Evolutionary conservation across 2,888 invertebrate species (phyloP).

Genomic region (Xanthorhoe spadicearia): DNA sequence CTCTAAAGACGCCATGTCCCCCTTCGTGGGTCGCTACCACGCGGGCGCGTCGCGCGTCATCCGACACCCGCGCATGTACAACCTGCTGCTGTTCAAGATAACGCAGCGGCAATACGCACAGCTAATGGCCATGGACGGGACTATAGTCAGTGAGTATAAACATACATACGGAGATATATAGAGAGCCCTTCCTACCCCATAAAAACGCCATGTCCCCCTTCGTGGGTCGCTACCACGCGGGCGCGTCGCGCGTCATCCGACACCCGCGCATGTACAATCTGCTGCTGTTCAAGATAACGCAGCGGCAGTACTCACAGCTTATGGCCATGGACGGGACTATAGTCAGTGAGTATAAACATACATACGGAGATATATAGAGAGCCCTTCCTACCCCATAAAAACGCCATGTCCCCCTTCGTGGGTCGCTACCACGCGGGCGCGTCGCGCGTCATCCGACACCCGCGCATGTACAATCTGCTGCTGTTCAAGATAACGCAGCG

Average conservation of each 20-base stretch:
- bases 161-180: too few relatives aligned
- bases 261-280: conserved; percentile 61
- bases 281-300: conserved; percentile 50
- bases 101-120: conserved; percentile 37
- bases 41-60: conserved; percentile 28
- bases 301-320: conserved; percentile 39
- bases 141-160: conserved; percentile 55
- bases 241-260: conserved; percentile 39
- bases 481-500: conserved; percentile 46
- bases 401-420: conserved; percentile 51
- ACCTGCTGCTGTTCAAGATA: conserved; percentile 55
- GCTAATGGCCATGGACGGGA: conserved; percentile 57
- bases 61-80: conserved; percentile 58
- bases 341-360: conserved; percentile 58
- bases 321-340: conserved; percentile 57
- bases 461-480: conserved; percentile 61
- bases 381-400: conserved; percentile 51
- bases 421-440: conserved; percentile 38
- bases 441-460: conserved; percentile 46
- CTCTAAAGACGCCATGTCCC: conserved; percentile 47
- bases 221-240: conserved; percentile 43
- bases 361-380: conserved; percentile 76
- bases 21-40: conserved; percentile 50
- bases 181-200: conserved; percentile 67
- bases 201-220: conserved; percentile 53